Base-by-base conservation (phyloP, 2,113 vertebrate species). In the Oncorhynchus masou region DNA sequence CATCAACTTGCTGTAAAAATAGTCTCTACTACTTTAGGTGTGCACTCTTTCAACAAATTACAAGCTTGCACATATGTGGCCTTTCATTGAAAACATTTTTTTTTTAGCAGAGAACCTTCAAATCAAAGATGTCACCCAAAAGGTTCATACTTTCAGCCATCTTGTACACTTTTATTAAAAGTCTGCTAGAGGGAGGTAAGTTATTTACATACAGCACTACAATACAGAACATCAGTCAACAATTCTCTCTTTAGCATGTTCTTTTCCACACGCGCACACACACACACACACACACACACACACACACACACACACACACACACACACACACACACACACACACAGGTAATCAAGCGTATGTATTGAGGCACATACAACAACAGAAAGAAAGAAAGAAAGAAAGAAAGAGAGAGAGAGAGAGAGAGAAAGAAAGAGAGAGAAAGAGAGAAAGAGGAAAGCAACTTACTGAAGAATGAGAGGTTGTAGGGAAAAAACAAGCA, bases 261-360 rank as follows among this genome's bases (percentile, higher is more conserved):
- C 72, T 5, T 54, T 71, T 7, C n/a, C 45, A 29, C 4, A 16
- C 25, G 3, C 49, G 27, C 49, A 9, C 49, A 27, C 48, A 59
- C 84, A 64, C 62, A 8, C 62, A 25, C 62, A 22, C 62, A 19
- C 57, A 19, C 57, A 60, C 57, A 60, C 57, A 60, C 57, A 60
- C 57, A 74, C 51, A 19, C 82, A 25, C 6, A 7, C 22, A 25
- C 22, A 3, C 59, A 62, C 7, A 11, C 59, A n/a, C 59, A 4
- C 59, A n/a, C 59, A 12, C 48, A 13, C 48, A 49, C 22, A 24
- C 62, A 64, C 62, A 25, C 62, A 64, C 19, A 24, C 69, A 39
- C 68, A 51, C 59, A 62, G 91, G 92, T 93, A 92, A 94, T 92
- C 88, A 93, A 93, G 89, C 91, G 79, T 88, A 88, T 92, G 92